phyloP scores from a whole-genome alignment of 2,888 invertebrate species.

The Dryocosmus kuriphilus region DNA sequence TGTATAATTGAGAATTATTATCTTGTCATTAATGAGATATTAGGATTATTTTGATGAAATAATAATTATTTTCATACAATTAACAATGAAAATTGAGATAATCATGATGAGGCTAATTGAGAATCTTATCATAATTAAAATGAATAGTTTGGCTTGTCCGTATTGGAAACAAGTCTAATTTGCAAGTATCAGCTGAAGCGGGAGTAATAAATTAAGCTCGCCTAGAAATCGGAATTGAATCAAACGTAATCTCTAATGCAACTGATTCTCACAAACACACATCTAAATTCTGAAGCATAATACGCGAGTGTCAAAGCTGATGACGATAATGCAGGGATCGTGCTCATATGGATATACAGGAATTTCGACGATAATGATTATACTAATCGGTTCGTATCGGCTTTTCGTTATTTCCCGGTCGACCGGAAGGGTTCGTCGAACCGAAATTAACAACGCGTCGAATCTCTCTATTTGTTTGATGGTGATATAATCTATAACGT shows the following conservation, averaged over 20 bases:
- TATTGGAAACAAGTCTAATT: background rate
- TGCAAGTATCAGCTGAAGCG: slow-evolving; percentile 27
- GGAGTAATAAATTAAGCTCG: slow-evolving; percentile 66
- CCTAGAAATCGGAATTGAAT: slow-evolving; percentile 66
- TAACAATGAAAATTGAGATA: no score
- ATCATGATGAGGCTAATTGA: background rate
- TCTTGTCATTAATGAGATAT: no score
- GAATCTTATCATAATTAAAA: background rate
- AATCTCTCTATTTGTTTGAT: slow-evolving; percentile 8
- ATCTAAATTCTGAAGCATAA: slow-evolving; percentile 45
- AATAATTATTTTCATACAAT: no score
- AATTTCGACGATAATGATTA: slow-evolving; percentile 61
- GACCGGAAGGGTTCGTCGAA: slow-evolving; percentile 43
- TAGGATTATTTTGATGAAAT: no score
- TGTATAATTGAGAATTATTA: no score
- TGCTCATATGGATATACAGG: slow-evolving; percentile 49
- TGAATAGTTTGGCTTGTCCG: slow-evolving; percentile 2
- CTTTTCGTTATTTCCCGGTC: slow-evolving; percentile 54
- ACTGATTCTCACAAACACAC: slow-evolving; percentile 64
- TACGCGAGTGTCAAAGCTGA: slow-evolving; percentile 35
- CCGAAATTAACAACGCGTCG: slow-evolving; percentile 49
- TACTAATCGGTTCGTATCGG: slow-evolving; percentile 54
- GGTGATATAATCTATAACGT: background rate
- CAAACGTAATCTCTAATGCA: slow-evolving; percentile 70
- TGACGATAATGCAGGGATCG: background rate